Evolutionary conservation across 2,888 invertebrate genomes (phyloP).

Genomic region (Alloscopus bannaensis): DNA sequence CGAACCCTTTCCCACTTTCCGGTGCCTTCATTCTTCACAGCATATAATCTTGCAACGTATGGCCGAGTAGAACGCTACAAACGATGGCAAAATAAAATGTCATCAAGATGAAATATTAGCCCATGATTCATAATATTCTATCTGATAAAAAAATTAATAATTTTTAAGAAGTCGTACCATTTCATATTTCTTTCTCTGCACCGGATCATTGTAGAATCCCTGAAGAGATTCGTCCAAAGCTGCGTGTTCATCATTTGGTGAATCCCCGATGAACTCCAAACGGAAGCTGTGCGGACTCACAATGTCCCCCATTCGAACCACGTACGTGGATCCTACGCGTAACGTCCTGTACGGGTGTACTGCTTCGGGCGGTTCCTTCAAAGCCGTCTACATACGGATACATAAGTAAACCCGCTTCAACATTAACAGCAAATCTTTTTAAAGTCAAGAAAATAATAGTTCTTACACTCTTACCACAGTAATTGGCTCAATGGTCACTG

Average conservation of each 20-base stretch:
- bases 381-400: no score
- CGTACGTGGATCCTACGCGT: not conserved
- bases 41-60: not conserved
- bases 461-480: not conserved
- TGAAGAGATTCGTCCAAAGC: slow-evolving; percentile 6
- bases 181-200: not conserved
- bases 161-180: not conserved
- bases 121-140: not conserved
- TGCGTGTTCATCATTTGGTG: slow-evolving; percentile 1
- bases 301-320: not conserved
- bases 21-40: not conserved
- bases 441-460: no score
- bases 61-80: not conserved
- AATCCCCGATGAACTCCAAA: slow-evolving; percentile 4
- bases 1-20: slow-evolving; percentile 9
- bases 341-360: not conserved
- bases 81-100: not conserved
- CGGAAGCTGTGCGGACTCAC: not conserved
- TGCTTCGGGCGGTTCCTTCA: not conserved
- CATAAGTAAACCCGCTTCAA: not conserved
- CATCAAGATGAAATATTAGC: not conserved
- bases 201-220: slow-evolving; percentile 8
- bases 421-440: not conserved
- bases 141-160: not conserved
- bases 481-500: not conserved